Conservation (phyloP, 2,888 invertebrate genomes). For the Lasioglossum zephyrum region DNA sequence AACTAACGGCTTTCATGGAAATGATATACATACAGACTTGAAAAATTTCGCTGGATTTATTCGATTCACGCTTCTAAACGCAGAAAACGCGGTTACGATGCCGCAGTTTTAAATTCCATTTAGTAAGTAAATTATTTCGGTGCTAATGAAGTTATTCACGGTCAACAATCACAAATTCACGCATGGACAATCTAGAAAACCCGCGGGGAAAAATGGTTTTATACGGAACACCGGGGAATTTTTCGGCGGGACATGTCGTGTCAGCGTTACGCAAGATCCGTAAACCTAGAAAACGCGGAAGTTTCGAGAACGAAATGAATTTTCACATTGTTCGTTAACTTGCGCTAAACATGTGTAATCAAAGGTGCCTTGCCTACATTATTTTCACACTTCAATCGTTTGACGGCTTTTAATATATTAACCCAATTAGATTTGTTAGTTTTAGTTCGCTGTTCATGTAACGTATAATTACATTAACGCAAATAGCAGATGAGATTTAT, state of each 20-base stretch:
- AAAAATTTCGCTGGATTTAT: background rate
- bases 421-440: background rate
- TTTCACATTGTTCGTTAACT: background rate
- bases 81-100: slow-evolving; percentile 9
- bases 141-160: slow-evolving; percentile 50
- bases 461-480: too few species aligned
- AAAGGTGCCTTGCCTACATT: background rate
- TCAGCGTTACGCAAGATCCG: slow-evolving; percentile 6
- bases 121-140: slow-evolving; percentile 21
- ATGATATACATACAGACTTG: background rate
- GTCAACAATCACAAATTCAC: slow-evolving; percentile 40
- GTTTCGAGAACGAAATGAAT: background rate
- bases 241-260: slow-evolving; percentile 9
- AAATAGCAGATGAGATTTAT: too few species aligned
- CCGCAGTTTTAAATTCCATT: slow-evolving; percentile 34
- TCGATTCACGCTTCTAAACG: slow-evolving; percentile 25
- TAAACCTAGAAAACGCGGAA: background rate
- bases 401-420: background rate
- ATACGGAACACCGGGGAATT: slow-evolving; percentile 31
- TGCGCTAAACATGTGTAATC: background rate
- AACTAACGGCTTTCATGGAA: slow-evolving; percentile 1
- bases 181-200: slow-evolving; percentile 41
- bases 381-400: background rate
- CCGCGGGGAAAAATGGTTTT: slow-evolving; percentile 21
- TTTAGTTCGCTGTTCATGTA: too few species aligned